A percentile compares a stretch with the other conserved stretches of the same genome.
phyloP scores from a whole-genome alignment of 2,888 invertebrate species.

The Plebejus anna region DNA sequence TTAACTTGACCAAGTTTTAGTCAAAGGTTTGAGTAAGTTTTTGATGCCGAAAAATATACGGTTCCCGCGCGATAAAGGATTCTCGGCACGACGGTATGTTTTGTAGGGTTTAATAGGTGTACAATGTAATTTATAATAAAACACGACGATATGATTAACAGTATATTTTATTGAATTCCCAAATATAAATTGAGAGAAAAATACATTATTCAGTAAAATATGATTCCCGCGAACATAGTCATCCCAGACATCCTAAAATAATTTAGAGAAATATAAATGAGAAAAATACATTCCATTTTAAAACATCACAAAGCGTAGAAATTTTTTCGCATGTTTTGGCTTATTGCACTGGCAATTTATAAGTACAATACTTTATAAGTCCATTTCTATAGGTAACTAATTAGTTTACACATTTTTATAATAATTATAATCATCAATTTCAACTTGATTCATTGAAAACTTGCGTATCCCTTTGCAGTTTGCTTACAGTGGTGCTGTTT shows the following conservation, averaged over 20 bases:
- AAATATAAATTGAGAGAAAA: slow-evolving; percentile 74
- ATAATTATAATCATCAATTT: neutral
- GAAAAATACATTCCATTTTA: slow-evolving; percentile 7
- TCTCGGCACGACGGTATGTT: too few species aligned
- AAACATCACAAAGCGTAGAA: neutral
- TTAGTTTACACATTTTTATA: neutral
- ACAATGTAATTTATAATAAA: slow-evolving; percentile 38
- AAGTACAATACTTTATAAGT: neutral
- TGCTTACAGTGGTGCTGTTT: neutral
- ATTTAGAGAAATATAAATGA: slow-evolving; percentile 8
- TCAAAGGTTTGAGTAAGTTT: too few species aligned
- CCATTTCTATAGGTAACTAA: neutral
- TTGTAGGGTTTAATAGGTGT: too few species aligned
- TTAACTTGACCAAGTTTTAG: too few species aligned
- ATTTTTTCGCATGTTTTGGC: neutral
- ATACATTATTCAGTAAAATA: slow-evolving; percentile 55
- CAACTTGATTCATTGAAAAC: neutral
- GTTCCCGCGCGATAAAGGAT: too few species aligned
- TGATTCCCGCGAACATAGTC: slow-evolving; percentile 33
- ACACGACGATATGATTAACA: slow-evolving; percentile 61
- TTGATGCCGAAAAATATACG: too few species aligned
- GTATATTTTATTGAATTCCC: slow-evolving; percentile 75
- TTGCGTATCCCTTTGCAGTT: neutral
- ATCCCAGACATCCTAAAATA: neutral
- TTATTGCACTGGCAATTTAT: neutral